phyloP scores from a whole-genome alignment of 2,888 invertebrate genomes.

The Lithophane leautieri region DNA sequence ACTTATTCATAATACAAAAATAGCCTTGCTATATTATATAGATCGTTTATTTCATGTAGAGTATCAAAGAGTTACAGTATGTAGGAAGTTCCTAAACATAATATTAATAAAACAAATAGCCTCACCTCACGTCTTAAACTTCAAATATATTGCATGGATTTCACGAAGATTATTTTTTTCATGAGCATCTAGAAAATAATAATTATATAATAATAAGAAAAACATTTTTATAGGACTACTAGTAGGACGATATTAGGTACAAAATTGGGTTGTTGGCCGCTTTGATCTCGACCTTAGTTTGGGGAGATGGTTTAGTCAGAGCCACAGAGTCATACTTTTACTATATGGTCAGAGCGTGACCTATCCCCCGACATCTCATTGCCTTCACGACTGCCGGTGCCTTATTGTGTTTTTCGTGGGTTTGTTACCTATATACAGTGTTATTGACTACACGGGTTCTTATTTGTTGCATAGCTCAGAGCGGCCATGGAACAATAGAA shows the following conservation, averaged over 20 bases:
- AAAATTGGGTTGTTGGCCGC: neutral
- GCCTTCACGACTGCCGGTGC: constrained; percentile 31
- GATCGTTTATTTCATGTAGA: constrained; percentile 4
- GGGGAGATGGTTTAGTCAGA: neutral
- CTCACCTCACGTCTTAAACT: neutral
- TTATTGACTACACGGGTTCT: neutral
- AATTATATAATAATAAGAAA: neutral
- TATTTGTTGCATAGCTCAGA: constrained; percentile 6
- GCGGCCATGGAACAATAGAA: neutral
- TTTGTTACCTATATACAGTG: neutral
- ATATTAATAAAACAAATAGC: constrained; percentile 7
- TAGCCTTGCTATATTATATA: constrained; percentile 6
- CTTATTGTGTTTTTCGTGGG: constrained; percentile 24
- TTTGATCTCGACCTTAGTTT: constrained; percentile 7
- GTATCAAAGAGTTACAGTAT: constrained; percentile 27
- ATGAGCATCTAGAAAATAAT: constrained; percentile 11
- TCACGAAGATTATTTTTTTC: neutral
- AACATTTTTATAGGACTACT: neutral
- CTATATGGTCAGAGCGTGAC: too few relatives aligned
- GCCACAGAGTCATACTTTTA: too few relatives aligned
- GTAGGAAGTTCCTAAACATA: constrained; percentile 39
- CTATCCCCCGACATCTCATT: neutral
- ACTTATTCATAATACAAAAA: neutral
- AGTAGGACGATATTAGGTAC: constrained; percentile 1
- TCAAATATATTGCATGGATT: neutral